Conservation (phyloP, 1,140 invertebrate genomes). For the Charaxes varanes region DNA sequence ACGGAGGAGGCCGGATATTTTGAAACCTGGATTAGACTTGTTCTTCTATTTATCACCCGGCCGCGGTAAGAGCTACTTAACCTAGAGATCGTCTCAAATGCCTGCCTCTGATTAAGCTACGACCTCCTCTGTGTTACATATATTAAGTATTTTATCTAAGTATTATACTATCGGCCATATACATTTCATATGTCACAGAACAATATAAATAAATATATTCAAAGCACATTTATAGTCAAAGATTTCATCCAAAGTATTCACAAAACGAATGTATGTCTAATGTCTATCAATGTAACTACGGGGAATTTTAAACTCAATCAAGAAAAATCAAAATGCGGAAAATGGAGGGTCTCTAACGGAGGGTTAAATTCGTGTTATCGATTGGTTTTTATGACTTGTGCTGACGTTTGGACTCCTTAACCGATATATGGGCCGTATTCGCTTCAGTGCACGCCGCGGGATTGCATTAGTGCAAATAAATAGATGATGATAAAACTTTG, state of each 20-base stretch:
- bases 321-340: conserved; percentile 68
- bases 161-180: no score
- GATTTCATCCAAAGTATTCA: background rate
- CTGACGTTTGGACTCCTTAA: conserved; percentile 54
- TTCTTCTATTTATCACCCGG: no score
- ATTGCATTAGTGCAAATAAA: conserved; percentile 13
- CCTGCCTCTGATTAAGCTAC: no score
- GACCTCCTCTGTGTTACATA: no score
- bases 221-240: background rate
- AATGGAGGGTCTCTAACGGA: conserved; percentile 61
- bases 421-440: conserved; percentile 29
- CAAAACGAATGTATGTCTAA: conserved; percentile 28
- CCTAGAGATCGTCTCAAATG: no score
- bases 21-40: no score
- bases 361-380: conserved; percentile 67
- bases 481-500: conserved; percentile 1
- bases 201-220: conserved; percentile 40
- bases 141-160: no score
- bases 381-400: conserved; percentile 64
- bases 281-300: conserved; percentile 50
- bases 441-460: conserved; percentile 21
- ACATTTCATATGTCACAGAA: no score
- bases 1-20: no score
- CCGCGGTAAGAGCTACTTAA: no score
- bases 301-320: conserved; percentile 51